Conservation (phyloP, 2,797 vertebrate species). For the Pteropus rufus region DNA sequence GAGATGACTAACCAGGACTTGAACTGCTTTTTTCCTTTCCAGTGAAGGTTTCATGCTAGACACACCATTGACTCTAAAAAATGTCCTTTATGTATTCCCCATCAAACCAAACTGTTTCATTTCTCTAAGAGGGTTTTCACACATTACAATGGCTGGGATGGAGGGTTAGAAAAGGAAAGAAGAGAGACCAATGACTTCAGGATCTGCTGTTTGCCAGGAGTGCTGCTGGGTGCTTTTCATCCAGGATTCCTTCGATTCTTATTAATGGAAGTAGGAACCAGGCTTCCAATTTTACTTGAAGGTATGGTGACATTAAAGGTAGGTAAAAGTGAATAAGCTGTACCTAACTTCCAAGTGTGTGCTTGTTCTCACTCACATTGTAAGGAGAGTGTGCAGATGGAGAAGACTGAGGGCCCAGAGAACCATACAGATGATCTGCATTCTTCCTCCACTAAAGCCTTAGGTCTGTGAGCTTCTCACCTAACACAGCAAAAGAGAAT, state of each 20-base stretch:
- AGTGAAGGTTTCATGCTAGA: background rate
- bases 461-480: background rate
- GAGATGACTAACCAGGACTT: background rate
- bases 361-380: background rate
- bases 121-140: background rate
- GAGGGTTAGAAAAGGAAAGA: background rate
- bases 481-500: background rate
- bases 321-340: background rate
- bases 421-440: accelerated
- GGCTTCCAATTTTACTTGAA: background rate
- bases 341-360: background rate
- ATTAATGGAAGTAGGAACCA: accelerated
- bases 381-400: background rate
- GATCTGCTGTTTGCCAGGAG: too few relatives aligned
- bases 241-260: background rate
- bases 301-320: background rate
- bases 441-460: background rate
- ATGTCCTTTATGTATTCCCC: background rate
- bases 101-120: background rate
- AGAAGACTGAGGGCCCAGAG: background rate
- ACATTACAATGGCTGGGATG: background rate
- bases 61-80: background rate
- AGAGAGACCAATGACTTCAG: too few relatives aligned
- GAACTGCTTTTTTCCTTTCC: background rate
- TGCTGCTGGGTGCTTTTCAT: background rate